A percentile compares a stretch with the other conserved stretches of the same genome.
These are phyloP conservation scores for Dinothrombium tinctorium DNA, from an alignment of 1,140 invertebrate genomes.

Conservation along the genomic window DNA sequence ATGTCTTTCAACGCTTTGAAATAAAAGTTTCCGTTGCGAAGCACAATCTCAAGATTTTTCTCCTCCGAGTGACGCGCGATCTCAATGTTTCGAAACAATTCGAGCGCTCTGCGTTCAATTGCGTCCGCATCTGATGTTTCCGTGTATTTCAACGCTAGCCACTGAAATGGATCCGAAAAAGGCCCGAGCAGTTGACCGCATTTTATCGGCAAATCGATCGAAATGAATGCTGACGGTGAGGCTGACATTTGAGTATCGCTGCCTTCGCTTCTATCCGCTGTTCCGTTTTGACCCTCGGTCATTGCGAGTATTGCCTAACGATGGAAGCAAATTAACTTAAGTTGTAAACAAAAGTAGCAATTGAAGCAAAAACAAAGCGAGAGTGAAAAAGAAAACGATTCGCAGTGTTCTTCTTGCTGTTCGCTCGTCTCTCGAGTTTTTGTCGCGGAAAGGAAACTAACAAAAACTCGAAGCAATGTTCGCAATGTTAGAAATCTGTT, in stretches of 20 bases:
- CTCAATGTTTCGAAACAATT: constrained; percentile 4
- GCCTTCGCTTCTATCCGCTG: neutral
- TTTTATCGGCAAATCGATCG: neutral
- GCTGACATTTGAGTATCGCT: neutral
- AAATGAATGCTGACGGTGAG: neutral
- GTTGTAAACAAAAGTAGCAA: no score
- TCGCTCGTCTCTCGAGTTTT: no score
- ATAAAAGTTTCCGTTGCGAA: constrained; percentile 22
- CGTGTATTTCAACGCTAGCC: constrained; percentile 1
- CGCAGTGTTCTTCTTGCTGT: no score
- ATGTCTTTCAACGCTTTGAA: constrained; percentile 20
- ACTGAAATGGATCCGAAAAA: constrained; percentile 5
- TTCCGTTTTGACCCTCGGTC: neutral
- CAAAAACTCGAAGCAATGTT: no score
- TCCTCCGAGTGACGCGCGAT: constrained; percentile 21
- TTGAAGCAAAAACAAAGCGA: no score
- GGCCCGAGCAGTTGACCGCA: constrained; percentile 9
- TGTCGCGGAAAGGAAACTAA: no score
- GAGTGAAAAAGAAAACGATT: no score
- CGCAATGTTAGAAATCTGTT: no score
- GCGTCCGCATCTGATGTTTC: neutral
- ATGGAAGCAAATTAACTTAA: no score
- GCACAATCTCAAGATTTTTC: constrained; percentile 24
- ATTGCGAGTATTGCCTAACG: no score
- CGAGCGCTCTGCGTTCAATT: neutral